Evolutionary conservation across 2,113 vertebrate species (phyloP), one percentile per base, ranked within the genome.

Genomic region (Amphiprion percula): DNA sequence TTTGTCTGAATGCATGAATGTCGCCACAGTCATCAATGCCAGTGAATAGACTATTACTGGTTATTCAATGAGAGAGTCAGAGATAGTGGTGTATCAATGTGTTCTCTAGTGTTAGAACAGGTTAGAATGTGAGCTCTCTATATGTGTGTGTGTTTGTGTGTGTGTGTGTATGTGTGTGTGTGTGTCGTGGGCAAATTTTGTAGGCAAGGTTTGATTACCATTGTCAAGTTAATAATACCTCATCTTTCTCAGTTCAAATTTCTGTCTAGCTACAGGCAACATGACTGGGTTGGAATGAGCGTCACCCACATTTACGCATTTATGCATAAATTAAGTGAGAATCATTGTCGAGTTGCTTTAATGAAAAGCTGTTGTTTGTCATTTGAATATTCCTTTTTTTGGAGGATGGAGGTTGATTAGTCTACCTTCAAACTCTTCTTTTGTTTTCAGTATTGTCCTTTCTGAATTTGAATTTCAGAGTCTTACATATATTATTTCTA

Each of bases 151-250:
- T 21, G 11, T 67, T 60, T 74, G 56, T 24, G 47, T 66, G 33
- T 53, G 28, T 17, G 11, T 67, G 65, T 74, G 56, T 24, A 37
- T 66, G 33, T 53, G 11, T 67, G 65, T 74, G 56, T 24, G 47
- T 66, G 33, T 53, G 28, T 17, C 39, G 41, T 50, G 28, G 60
- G 63, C 37, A 84, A 62, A 81, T 46, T n/a, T 50, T 47, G 17
- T 56, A 17, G 60, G 28, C 6, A 26, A 46, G 37, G 41, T 60
- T 28, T 78, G 41, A 71, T 79, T 68, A 61, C 63, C 26, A 62
- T 68, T 61, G 60, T 69, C 41, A 55, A 74, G 72, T 46, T 86
- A 78, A 78, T 74, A 59, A 66, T 56, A 83, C 30, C 39, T 73
- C 19, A 79, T 59, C 58, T 65, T 24, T 65, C 67, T 71, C 10